Base-by-base conservation (phyloP, 2,797 vertebrate genomes). In the Poeciliopsis gracilis region DNA sequence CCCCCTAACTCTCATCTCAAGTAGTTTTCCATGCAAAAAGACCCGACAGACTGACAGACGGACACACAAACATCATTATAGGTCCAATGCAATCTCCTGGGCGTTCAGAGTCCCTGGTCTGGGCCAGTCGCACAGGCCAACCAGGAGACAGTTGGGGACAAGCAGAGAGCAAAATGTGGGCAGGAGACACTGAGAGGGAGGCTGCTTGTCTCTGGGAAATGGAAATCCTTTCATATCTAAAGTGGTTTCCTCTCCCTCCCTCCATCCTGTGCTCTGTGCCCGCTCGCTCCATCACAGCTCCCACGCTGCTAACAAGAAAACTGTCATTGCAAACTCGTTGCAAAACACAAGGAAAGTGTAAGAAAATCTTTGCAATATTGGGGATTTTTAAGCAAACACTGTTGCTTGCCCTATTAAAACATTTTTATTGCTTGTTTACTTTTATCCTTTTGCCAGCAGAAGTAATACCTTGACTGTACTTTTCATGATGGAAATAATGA, bases 171-270 rank as follows among this genome's bases (percentile, higher is more conserved):
- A 57, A 81, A 77, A 72, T 36, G 76, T 0, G 10, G 76, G 77
- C 73, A 73, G 80, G 79, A 91, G 86, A 89, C 84, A 86, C 16
- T 15, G 78, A 90, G 73, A 84, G 88, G 84, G 87, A 95, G 95
- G 91, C 90, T 75, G 92, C 94, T 95, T 95, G 97, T 95, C 92
- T 90, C 94, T 95, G 91, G 97, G 96, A 97, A 97, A 97, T 95
- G 95, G 94, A 97, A 96, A 95, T 95, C 95, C 95, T 97, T 96
- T 95, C 96, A 95, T 96, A 93, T 93, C 75, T 81, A 74, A 94
- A 97, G 96, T 96, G 94, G 96, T 96, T 97, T 97, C 92, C 93
- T 94, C 77, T 92, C 88, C 86, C 88, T 92, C 95, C 89, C 91
- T 92, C 86, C 83, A 82, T 88, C 81, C 88, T 88, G 88, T 81